phyloP scores from a whole-genome alignment of 2,888 invertebrate species.

The Alentia gelatinosa region DNA sequence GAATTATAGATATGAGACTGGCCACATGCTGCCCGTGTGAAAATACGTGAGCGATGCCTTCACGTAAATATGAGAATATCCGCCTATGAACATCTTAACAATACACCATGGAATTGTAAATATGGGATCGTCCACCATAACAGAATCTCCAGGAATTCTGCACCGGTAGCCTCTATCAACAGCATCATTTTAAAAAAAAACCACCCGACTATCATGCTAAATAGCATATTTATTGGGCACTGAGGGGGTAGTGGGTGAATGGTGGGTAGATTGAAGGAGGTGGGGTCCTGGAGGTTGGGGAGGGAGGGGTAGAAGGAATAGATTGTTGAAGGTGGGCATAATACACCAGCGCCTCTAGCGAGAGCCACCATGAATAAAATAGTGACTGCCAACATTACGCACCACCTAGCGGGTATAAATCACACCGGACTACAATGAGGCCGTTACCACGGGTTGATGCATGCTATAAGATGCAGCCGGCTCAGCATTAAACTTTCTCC shows the following conservation, averaged over 20 bases:
- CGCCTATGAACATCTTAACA: no score
- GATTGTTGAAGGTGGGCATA: background rate
- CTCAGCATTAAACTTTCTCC: background rate
- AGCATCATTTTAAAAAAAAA: no score
- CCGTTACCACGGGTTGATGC: background rate
- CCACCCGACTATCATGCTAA: background rate
- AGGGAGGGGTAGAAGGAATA: background rate
- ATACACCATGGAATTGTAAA: no score
- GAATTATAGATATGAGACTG: no score
- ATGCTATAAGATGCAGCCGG: background rate
- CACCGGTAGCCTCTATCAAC: no score
- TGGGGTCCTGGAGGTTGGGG: background rate
- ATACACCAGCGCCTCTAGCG: background rate
- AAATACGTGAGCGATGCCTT: no score
- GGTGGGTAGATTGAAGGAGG: background rate
- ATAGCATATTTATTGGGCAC: background rate
- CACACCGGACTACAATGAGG: background rate
- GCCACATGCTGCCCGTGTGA: no score
- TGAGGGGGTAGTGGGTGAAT: background rate
- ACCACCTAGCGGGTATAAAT: background rate
- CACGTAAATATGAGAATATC: no score
- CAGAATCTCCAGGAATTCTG: no score
- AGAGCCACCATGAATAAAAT: background rate
- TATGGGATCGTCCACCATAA: no score
- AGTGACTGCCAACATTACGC: background rate